A percentile compares a stretch with the other conserved stretches of the same genome.
Evolutionary conservation across 1,140 invertebrate species (phyloP).

Genomic region (Scaptomyza pallida): DNA sequence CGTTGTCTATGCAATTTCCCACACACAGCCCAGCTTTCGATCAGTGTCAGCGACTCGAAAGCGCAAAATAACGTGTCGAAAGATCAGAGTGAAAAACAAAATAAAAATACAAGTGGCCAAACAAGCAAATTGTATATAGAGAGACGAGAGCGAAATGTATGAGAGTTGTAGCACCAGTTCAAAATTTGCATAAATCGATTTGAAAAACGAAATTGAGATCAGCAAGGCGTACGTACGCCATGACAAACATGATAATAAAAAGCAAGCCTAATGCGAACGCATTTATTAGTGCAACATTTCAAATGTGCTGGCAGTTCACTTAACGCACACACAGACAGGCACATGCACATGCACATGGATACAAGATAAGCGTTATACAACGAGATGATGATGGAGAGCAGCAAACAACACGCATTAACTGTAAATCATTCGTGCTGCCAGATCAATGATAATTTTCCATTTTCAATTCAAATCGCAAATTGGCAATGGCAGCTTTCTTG

Average conservation of each 20-base stretch:
- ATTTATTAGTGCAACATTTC: neutral
- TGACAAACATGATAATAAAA: constrained; percentile 11
- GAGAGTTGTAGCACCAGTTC: constrained; percentile 20
- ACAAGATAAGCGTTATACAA: neutral
- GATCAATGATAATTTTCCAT: constrained; percentile 1
- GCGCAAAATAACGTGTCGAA: constrained; percentile 39
- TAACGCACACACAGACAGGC: neutral
- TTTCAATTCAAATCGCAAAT: constrained; percentile 1
- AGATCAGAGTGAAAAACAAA: constrained; percentile 46
- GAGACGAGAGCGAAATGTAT: neutral
- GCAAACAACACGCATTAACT: neutral
- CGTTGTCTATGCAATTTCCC: constrained; percentile 13
- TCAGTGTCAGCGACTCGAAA: constrained; percentile 4
- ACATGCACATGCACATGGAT: neutral
- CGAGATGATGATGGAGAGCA: neutral
- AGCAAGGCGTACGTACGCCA: constrained; percentile 17
- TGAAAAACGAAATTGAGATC: constrained; percentile 58
- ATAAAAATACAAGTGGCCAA: constrained; percentile 20
- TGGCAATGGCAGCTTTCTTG: neutral
- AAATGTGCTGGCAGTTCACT: neutral
- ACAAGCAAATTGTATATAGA: constrained; percentile 30
- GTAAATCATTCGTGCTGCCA: constrained; percentile 1
- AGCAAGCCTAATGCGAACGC: constrained; percentile 5
- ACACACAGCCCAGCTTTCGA: constrained; percentile 11
- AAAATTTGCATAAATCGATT: constrained; percentile 79